phyloP scores from a whole-genome alignment of 37 sponge, comb jelly and placozoan genomes.

The Lycopodina hypogea region DNA sequence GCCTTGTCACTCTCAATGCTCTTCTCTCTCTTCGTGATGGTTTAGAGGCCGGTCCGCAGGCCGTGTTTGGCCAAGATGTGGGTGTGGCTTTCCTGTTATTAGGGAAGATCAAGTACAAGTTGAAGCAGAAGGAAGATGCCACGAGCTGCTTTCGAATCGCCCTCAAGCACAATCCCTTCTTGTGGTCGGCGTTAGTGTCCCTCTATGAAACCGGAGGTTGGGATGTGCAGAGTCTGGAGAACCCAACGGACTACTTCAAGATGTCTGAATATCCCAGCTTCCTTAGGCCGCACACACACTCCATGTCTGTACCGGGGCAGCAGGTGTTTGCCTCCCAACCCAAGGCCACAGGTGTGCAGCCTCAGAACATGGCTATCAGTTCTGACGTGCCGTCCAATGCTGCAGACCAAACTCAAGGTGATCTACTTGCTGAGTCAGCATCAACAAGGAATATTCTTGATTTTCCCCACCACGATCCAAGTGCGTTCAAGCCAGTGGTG shows the following conservation, averaged over 20 bases:
- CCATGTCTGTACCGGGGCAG: background rate
- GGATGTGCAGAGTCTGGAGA: background rate
- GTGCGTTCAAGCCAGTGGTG: background rate
- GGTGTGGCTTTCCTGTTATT: slow-evolving; percentile 69
- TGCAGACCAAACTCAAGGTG: background rate
- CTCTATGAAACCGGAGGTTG: slow-evolving; percentile 66
- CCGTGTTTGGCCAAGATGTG: slow-evolving; percentile 37
- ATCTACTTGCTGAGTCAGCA: background rate
- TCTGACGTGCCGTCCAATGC: no score
- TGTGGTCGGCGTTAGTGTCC: slow-evolving; percentile 82
- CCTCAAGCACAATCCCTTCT: slow-evolving; percentile 80
- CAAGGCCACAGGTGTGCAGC: background rate
- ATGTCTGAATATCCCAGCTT: slow-evolving; percentile 62
- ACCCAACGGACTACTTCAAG: slow-evolving; percentile 48
- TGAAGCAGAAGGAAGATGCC: slow-evolving; percentile 59
- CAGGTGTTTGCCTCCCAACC: background rate
- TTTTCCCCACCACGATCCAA: background rate
- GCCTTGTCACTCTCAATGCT: slow-evolving; percentile 35
- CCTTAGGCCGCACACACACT: slow-evolving; percentile 8
- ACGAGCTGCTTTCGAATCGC: slow-evolving; percentile 49
- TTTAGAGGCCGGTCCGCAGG: slow-evolving; percentile 36
- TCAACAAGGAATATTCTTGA: no score
- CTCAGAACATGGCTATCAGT: background rate
- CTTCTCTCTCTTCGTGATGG: slow-evolving; percentile 38
- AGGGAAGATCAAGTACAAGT: slow-evolving; percentile 55